Base-by-base conservation (phyloP, 2,113 vertebrate genomes). In the Aleadryas rufinucha region DNA sequence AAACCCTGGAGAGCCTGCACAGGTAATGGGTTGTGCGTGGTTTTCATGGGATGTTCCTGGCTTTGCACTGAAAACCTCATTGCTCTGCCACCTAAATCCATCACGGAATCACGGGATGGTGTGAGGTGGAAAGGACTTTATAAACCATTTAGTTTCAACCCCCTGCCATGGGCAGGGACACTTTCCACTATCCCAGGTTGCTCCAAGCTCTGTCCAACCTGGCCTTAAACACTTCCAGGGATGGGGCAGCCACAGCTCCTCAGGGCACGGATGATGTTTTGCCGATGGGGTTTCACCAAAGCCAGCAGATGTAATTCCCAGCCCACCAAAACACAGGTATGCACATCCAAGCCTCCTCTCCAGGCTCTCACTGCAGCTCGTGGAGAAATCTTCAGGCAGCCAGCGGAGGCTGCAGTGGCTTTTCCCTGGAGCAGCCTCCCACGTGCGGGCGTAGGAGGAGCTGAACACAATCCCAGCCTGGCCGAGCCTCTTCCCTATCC, bases 1-100 rank as follows among this genome's bases (percentile, higher is more conserved):
- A 86, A 83, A 50, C 13, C 79, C 49, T 4, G 0, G 79, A 1
- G 35, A 33, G 31, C 28, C 42, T 78, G 64, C 16, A 4, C 57
- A 44, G 91, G 20, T 26, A 61, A 52, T 1, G 9, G 35, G 30
- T 1, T 56, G 49, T 2, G 0, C 0, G 0, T 21, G 33, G 10
- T 28, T 75, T 61, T 30, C 31, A 2, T 0, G 7, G 66, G 70
- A 64, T 53, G 47, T 17, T 81, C 69, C 42, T 47, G 23, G 26
- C 17, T 65, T 63, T 45, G 31, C 45, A 45, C 16, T 2, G 4
- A 41, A 63, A n/a, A 3, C 5, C 42, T 24, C 63, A 3, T 7
- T 3, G 1, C n/a, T 63, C 79, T 71, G 70, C 45, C 77, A 70
- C n/a, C 54, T 47, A 33, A 24, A 87, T 28, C 54, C 41, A 3